Evolutionary conservation across 1,140 invertebrate species (phyloP).

Genomic region (Hormaphis cornu): DNA sequence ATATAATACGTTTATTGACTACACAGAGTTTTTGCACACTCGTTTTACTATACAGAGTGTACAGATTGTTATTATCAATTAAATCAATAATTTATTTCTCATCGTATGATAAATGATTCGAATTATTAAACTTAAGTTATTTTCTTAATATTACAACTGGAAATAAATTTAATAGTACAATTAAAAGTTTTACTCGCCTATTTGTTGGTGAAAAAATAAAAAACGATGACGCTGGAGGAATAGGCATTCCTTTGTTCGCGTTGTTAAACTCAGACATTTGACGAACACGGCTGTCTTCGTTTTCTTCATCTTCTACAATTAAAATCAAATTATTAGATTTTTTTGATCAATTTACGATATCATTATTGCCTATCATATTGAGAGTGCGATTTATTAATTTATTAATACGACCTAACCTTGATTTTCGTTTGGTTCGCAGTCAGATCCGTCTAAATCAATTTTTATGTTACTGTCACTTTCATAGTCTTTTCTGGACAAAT

Average conservation of each 20-base stretch:
- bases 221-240: slow-evolving; percentile 88
- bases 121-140: no score
- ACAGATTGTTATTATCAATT: not conserved
- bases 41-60: not conserved
- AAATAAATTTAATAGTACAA: not conserved
- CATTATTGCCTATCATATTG: no score
- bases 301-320: slow-evolving; percentile 15
- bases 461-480: slow-evolving; percentile 20
- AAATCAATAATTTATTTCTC: not conserved
- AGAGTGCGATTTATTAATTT: no score
- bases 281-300: slow-evolving; percentile 44
- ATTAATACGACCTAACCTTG: slow-evolving; percentile 6
- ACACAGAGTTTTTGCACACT: not conserved
- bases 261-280: slow-evolving; percentile 77
- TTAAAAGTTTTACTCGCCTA: slow-evolving; percentile 53
- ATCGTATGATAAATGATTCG: not conserved
- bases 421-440: slow-evolving; percentile 9
- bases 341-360: no score
- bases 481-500: not conserved
- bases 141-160: no score
- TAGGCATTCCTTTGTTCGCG: slow-evolving; percentile 78
- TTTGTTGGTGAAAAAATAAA: slow-evolving; percentile 93
- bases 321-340: not conserved
- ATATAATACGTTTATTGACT: not conserved
- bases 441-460: slow-evolving; percentile 13